A percentile compares a stretch with the other conserved stretches of the same genome.
Evolutionary conservation across 2,888 invertebrate genomes (phyloP).

Genomic region (Cerastis leucographa): DNA sequence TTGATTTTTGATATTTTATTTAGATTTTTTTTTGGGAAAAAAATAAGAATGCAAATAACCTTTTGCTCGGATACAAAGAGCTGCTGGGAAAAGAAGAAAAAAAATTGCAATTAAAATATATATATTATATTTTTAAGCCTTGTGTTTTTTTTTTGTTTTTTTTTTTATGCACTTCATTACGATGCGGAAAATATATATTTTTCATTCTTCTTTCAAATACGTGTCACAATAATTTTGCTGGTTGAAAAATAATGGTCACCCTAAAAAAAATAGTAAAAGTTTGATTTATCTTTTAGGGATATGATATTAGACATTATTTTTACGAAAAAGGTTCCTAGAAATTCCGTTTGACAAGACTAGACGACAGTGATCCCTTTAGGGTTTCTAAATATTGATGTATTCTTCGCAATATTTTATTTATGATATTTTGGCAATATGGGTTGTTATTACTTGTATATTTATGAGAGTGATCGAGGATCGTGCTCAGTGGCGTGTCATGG

Average conservation of each 20-base stretch:
- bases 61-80: not conserved
- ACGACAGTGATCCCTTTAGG: slow-evolving; percentile 37
- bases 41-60: not conserved
- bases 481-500: too few relatives aligned
- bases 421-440: not conserved
- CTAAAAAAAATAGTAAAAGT: slow-evolving; percentile 27
- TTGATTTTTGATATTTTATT: not conserved
- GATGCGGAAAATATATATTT: too few relatives aligned
- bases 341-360: slow-evolving; percentile 57
- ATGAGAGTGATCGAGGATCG: too few relatives aligned
- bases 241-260: slow-evolving; percentile 15
- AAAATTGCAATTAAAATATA: too few relatives aligned
- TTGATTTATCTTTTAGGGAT: slow-evolving; percentile 68
- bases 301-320: slow-evolving; percentile 63
- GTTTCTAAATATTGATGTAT: slow-evolving; percentile 34
- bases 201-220: not conserved
- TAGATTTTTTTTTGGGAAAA: not conserved
- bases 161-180: too few relatives aligned
- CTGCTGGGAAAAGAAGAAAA: not conserved
- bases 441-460: not conserved
- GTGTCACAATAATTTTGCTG: too few relatives aligned
- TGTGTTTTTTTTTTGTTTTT: too few relatives aligned
- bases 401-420: slow-evolving; percentile 13
- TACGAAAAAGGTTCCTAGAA: slow-evolving; percentile 65
- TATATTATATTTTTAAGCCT: too few relatives aligned